Base-by-base conservation (phyloP, 2,888 invertebrate genomes). In the Leptarthrus brevirostris region DNA sequence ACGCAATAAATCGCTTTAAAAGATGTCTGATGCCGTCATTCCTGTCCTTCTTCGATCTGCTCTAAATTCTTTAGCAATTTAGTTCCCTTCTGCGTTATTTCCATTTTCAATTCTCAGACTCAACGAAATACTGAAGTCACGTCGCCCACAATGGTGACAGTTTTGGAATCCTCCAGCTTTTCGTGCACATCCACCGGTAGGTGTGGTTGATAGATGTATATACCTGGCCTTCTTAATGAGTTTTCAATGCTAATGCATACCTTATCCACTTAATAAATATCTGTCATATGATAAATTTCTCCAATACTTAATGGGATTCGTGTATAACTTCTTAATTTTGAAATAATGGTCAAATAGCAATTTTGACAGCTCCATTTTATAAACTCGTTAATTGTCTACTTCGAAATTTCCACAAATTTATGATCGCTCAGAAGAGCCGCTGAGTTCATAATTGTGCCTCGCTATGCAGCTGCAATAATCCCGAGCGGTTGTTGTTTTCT, bases 291-390 rank as follows among this genome's bases (percentile, higher is more conserved):
- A 61, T 61, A 61, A 61, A 61, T 36, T 22, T 6, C 36, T 20
- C 61, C 40, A 61, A 61, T 61, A 34, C 40, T 40, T 34, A 36
- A 18, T 61, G 61, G 61, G 20, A 6, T 20, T 40, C 22, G 1
- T 20, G 40, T n/a, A n/a, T 61, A 40, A 61, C 40, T 61, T 61
- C 61, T 61, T n/a, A n/a, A n/a, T n/a, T n/a, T n/a, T n/a, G n/a
- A n/a, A n/a, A n/a, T n/a, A n/a, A n/a, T n/a, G n/a, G n/a, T n/a
- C n/a, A n/a, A n/a, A n/a, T n/a, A n/a, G 0, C 30, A 61, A 36
- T 36, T 36, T 61, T 36, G 34, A 61, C 61, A 20, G 61, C 40
- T 34, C 12, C 61, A 16, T 61, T 6, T 61, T 36, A 61, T 61
- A 18, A 61, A 20, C 22, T 34, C 61, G 16, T 61, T 61, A 36